Base-by-base conservation (phyloP, 2,113 vertebrate genomes). In the Indri indri region DNA sequence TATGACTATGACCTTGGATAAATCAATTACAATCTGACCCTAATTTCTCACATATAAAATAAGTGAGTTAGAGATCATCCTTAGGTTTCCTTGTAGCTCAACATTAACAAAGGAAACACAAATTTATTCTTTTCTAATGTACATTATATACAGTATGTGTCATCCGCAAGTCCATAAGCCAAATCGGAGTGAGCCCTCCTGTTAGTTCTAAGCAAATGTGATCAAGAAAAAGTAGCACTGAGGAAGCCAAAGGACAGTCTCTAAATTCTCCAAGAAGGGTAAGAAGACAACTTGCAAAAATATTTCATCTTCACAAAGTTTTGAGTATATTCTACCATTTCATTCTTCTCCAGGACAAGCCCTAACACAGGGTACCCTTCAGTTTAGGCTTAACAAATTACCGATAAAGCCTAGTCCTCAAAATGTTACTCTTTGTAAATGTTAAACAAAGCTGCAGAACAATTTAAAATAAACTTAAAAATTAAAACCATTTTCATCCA, bases 371-470 rank as follows among this genome's bases (percentile, higher is more conserved):
- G 25, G 0, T 22, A 87, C 81, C 42, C 34, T 97, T 74, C 87
- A 89, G 50, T 90, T 96, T 54, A 95, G 25, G 34, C 8, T 89
- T 91, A 85, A 80, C 50, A 42, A 90, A 52, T 94, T 93, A 91
- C 1, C 79, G 22, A 76, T 93, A 96, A 94, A 92, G 54, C 37
- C 45, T 73, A 50, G 5, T 54, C 42, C n/a, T 92, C 68, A 83
- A 95, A 92, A 94, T 54, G 5, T 65, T 50, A 81, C n/a, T 61
- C 37, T 81, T 12, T 68, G 66, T 68, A 37, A 50, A 65, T 32
- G 8, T 86, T 68, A 54, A 81, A 57, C 47, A 77, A 73, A 90
- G n/a, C 1, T 73, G 23, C 25, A 82, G 30, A 74, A 84, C 52
- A 91, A 65, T 66, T 91, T 71, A 8, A 76, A 71, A 61, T 73